Evolutionary conservation across 1,140 invertebrate genomes (phyloP), one percentile per base, ranked within the genome.

Genomic region (Forficula auricularia): DNA sequence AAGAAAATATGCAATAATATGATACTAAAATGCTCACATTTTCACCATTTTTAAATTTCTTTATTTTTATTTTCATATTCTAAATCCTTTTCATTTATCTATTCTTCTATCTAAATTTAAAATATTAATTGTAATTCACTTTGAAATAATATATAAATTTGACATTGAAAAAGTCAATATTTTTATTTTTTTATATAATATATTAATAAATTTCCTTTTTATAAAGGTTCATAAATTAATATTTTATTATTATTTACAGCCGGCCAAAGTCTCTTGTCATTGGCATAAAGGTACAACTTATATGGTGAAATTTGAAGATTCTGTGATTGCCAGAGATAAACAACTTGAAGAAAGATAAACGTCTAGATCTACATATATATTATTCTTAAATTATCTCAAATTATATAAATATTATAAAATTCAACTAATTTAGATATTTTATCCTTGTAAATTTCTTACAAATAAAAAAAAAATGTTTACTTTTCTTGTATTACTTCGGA

Each of bases 251-350:
- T 58, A 55, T 52, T 77, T 80, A 33, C 62, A 95, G 89, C 80
- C 87, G 37, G 86, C 85, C 20, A 96, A 95, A 68, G 90, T 96
- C 1, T 88, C 88, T 4, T 89, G 91, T 2, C 92, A 97, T 62
- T 98, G 91, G 90, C 92, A 98, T 60, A 95, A 98, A 64, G 95
- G 94, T 46, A 97, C 94, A 14, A 96, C 95, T 1, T 98, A 97
- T 55, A 94, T 97, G 83, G 89, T 98, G 13, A 91, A 96, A 63
- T 97, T 98, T 68, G 91, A 98, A 54, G 88, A 96, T 57, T 73
- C 78, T 44, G 91, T 98, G 32, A 86, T 97, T 46, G 68, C 75
- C 1, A 71, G 92, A 55, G 92, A 98, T 57, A 96, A 94, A 61
- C 79, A 85, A 53, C 63, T 92, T 36, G 88, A 94, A 66, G 86